Evolutionary conservation across 2,888 invertebrate genomes (phyloP), one percentile per base, ranked within the genome.

Genomic region (Helobdella robusta): DNA sequence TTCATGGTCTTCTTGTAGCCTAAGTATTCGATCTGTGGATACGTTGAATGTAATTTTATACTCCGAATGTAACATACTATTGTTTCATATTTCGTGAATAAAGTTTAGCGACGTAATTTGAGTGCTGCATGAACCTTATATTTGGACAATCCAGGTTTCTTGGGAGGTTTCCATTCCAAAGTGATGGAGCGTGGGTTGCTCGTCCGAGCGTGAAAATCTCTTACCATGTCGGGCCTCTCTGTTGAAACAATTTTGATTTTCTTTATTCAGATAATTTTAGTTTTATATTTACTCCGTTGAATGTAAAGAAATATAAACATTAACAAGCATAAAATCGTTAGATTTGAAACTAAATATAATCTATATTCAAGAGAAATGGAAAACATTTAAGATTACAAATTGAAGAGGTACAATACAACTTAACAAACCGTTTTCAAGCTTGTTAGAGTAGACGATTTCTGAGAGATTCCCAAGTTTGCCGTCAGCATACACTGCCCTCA

Each of bases 81-180:
- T 30, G 2, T 56, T 23, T 52, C 52, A 20, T 23, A 2, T n/a
- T n/a, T n/a, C n/a, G n/a, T n/a, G n/a, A n/a, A n/a, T n/a, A n/a
- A n/a, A n/a, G n/a, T n/a, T n/a, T n/a, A n/a, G n/a, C n/a, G n/a
- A n/a, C n/a, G n/a, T n/a, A n/a, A n/a, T n/a, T n/a, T n/a, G 28
- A 62, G 15, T 1, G 23, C 34, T 2, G 11, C 8, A 70, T 73
- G 68, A 69, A 77, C 77, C 67, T 68, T 67, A 64, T 78, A 77
- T 48, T 71, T 70, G 28, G 68, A 69, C 28, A 77, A 74, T 48
- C 70, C 72, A 18, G 70, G 69, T 66, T 73, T 75, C 34, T 67
- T 68, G 15, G 78, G 77, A n/a, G 72, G 70, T 30, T 74, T 73
- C 78, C 78, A 78, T 18, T 74, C 74, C 34, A 78, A 70, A 52